A percentile compares a stretch with the other conserved stretches of the same genome.
These are phyloP conservation scores for Ceuthmochares aereus DNA, from an alignment of 2,113 vertebrate species.

Conservation along the genomic window DNA sequence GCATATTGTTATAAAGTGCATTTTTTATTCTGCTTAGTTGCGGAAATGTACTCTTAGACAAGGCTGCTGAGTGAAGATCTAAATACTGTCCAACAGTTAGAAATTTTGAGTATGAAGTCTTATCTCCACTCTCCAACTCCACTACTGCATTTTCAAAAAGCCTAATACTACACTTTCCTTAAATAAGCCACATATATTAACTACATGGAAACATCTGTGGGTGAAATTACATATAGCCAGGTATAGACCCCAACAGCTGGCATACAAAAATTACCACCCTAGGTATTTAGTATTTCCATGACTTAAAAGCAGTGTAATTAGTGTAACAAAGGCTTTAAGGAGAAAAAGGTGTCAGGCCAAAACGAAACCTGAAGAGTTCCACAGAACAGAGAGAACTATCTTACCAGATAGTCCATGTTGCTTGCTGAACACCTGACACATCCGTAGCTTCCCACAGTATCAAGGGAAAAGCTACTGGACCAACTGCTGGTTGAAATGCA, in stretches of 20 bases:
- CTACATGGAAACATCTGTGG: background rate
- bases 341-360: background rate
- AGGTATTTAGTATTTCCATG: background rate
- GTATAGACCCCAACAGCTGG: background rate
- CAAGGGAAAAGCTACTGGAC: conserved; percentile 92
- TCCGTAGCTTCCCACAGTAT: conserved; percentile 95
- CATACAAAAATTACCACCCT: background rate
- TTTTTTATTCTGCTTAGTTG: background rate
- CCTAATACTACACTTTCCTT: accelerated
- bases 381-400: background rate
- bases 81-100: background rate
- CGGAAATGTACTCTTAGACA: background rate
- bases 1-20: background rate
- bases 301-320: background rate
- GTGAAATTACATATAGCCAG: background rate
- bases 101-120: background rate
- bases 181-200: background rate
- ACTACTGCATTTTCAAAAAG: background rate
- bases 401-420: conserved; percentile 91
- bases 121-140: accelerated
- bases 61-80: background rate
- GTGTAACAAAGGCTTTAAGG: background rate
- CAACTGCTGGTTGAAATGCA: conserved; percentile 92
- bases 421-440: conserved; percentile 90
- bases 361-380: background rate